phyloP scores from a whole-genome alignment of 1,140 invertebrate genomes.

The Holotrichia oblita region DNA sequence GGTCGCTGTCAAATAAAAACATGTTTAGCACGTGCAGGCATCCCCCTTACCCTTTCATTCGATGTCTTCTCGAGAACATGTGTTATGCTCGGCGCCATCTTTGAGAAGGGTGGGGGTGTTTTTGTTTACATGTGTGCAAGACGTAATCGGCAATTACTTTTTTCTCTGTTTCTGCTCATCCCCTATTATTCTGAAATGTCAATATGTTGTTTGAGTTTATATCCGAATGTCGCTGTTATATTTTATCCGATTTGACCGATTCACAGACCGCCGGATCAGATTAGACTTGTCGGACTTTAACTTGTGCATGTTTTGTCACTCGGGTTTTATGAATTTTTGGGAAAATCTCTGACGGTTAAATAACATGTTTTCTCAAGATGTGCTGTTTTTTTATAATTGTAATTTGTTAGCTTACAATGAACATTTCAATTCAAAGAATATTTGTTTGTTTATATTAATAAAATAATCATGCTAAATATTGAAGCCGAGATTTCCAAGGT shows the following conservation, averaged over 20 bases:
- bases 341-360: too few relatives aligned
- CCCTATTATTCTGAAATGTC: not conserved
- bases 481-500: too few relatives aligned
- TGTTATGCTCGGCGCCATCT: conserved; percentile 43
- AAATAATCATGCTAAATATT: too few relatives aligned
- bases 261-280: not conserved
- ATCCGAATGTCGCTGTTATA: not conserved
- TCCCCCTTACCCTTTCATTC: not conserved
- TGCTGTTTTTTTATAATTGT: too few relatives aligned
- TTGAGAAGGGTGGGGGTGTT: conserved; percentile 43
- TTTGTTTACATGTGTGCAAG: conserved; percentile 40
- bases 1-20: not conserved
- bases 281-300: not conserved
- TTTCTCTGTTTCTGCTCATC: not conserved
- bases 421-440: too few relatives aligned
- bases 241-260: not conserved
- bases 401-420: too few relatives aligned
- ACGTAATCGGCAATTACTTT: not conserved
- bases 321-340: too few relatives aligned
- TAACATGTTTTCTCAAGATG: too few relatives aligned
- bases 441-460: too few relatives aligned
- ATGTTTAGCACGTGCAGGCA: conserved; percentile 24
- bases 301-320: too few relatives aligned
- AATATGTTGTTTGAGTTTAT: not conserved
- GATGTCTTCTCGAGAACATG: conserved; percentile 28